Conservation (phyloP, 2,113 vertebrate species). For the Dasyornis broadbenti region DNA sequence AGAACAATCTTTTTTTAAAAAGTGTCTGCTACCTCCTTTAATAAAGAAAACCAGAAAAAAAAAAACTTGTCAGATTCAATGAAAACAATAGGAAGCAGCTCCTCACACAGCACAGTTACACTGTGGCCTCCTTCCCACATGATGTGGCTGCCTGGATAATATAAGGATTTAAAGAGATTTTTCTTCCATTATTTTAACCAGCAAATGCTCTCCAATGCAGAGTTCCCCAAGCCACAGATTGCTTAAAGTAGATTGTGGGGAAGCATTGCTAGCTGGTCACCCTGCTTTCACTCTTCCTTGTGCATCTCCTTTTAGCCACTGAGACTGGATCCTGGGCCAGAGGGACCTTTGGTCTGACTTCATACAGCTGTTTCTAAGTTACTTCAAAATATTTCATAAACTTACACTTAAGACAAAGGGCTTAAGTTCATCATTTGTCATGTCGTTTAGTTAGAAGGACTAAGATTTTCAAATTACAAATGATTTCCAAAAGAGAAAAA, state of each 20-base stretch:
- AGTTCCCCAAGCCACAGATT: neutral
- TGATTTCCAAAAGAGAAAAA: conserved; percentile 3
- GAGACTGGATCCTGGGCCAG: neutral
- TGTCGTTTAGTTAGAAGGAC: neutral
- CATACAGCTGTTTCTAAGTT: conserved; percentile 1
- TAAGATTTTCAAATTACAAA: conserved; percentile 42
- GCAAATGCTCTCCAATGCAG: neutral
- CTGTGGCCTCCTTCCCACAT: neutral
- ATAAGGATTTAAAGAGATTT: neutral
- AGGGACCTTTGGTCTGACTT: conserved; percentile 37
- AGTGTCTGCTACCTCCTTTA: neutral
- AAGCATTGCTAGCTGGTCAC: neutral
- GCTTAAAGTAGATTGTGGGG: neutral
- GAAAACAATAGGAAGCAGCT: neutral
- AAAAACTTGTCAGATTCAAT: neutral
- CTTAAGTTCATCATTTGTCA: neutral
- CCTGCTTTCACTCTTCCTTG: neutral
- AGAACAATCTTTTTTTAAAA: neutral
- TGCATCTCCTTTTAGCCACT: conserved; percentile 1
- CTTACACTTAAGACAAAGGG: neutral
- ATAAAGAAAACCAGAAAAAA: neutral
- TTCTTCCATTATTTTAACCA: neutral
- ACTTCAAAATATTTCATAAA: conserved; percentile 4
- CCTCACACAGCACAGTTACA: neutral
- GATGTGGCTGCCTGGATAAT: neutral